phyloP scores from a whole-genome alignment of 1,140 invertebrate species.

The Pararge aegeria region DNA sequence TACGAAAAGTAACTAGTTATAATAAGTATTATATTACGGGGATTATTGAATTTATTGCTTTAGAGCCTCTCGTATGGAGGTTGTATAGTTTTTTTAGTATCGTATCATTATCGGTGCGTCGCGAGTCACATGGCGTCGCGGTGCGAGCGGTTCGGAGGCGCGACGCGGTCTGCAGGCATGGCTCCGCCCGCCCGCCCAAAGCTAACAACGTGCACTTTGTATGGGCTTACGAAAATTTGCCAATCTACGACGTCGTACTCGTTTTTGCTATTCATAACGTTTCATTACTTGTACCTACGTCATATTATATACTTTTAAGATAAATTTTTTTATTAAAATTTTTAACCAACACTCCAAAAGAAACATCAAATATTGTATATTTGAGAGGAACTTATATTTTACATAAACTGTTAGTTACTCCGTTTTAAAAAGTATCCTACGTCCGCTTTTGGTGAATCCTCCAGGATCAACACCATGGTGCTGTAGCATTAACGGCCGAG shows the following conservation, averaged over 20 bases:
- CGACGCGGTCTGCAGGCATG: conserved; percentile 51
- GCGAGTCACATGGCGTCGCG: conserved; percentile 40
- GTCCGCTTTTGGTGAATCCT: too few species aligned
- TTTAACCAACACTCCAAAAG: too few species aligned
- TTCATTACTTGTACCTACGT: too few species aligned
- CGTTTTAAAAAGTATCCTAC: too few species aligned
- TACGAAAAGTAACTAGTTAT: conserved; percentile 28
- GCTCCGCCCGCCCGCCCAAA: conserved; percentile 33
- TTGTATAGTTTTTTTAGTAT: conserved; percentile 30
- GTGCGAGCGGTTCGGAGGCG: conserved; percentile 44
- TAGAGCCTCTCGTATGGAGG: conserved; percentile 34
- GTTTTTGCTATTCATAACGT: too few species aligned
- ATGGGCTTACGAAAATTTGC: conserved; percentile 9
- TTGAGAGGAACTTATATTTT: too few species aligned
- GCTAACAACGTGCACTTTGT: conserved; percentile 34
- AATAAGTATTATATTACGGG: conserved; percentile 25
- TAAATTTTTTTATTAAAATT: too few species aligned
- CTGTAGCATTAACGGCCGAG: too few species aligned
- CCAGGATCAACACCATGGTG: too few species aligned
- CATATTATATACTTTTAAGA: too few species aligned
- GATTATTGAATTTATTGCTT: conserved; percentile 50
- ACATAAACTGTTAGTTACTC: too few species aligned
- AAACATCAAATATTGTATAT: too few species aligned
- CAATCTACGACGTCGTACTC: not conserved
- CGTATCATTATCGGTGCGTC: conserved; percentile 25